Evolutionary conservation across 2,113 vertebrate species (phyloP).

Genomic region (Procavia capensis): DNA sequence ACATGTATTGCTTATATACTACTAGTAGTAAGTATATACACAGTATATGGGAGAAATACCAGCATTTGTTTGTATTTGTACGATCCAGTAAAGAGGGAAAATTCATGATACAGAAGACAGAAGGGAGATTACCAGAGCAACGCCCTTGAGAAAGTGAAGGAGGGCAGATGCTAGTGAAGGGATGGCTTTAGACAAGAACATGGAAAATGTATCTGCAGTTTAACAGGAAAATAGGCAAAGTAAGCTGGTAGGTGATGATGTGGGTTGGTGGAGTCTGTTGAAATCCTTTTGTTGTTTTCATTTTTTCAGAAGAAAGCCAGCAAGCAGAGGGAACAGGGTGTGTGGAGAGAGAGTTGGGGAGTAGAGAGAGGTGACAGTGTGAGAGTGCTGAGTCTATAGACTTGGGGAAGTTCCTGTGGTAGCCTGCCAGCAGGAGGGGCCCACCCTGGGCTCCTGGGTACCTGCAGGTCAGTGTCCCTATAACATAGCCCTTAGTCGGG

Average conservation of each 20-base stretch:
- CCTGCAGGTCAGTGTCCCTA: neutral
- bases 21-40: too few relatives aligned
- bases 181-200: neutral
- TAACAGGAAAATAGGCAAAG: neutral
- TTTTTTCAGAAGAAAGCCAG: neutral
- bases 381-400: neutral
- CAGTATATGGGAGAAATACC: neutral
- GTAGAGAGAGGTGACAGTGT: neutral
- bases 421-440: neutral
- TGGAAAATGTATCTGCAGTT: neutral
- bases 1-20: too few relatives aligned
- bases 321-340: neutral
- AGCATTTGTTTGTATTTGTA: neutral
- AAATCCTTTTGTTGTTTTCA: neutral
- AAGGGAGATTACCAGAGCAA: neutral
- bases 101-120: neutral
- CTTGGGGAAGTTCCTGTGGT: neutral
- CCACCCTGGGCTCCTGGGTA: neutral
- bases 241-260: neutral
- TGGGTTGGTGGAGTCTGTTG: neutral
- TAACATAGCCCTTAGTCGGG: neutral
- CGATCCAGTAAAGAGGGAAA: neutral
- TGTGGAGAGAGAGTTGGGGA: accelerated
- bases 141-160: neutral
- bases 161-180: neutral